phyloP scores from a whole-genome alignment of 2,113 vertebrate genomes.

The Peromyscus maniculatus region DNA sequence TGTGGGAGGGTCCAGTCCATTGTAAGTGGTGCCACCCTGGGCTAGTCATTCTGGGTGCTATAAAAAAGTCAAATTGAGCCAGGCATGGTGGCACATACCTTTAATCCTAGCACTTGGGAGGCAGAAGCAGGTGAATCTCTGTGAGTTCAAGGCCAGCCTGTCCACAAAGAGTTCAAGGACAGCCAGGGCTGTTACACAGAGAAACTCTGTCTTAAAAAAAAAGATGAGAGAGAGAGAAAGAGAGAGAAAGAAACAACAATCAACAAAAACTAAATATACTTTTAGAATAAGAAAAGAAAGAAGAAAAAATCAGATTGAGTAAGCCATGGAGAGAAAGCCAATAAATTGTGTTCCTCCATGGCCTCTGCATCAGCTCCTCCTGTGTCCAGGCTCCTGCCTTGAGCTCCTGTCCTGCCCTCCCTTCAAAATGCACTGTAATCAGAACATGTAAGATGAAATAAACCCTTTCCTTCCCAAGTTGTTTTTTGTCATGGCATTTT shows the following conservation, averaged over 20 bases:
- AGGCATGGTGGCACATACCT: not conserved
- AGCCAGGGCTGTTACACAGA: not conserved
- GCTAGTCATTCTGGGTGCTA: not conserved
- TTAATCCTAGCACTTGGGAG: not conserved
- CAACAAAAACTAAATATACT: no score
- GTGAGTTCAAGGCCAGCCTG: not conserved
- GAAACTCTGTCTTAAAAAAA: not conserved
- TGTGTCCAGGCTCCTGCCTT: not conserved
- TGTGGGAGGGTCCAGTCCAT: not conserved
- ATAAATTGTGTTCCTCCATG: not conserved
- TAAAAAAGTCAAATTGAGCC: not conserved
- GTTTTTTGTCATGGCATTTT: not conserved
- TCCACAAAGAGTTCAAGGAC: not conserved
- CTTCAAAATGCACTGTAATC: not conserved
- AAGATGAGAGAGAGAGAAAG: not conserved
- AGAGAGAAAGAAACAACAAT: no score
- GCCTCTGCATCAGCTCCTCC: not conserved
- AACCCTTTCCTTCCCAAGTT: not conserved
- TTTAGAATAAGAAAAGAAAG: not conserved
- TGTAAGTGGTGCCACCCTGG: not conserved
- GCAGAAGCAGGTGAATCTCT: not conserved
- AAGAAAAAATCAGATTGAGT: not conserved
- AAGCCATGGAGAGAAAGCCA: not conserved
- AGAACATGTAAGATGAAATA: not conserved
- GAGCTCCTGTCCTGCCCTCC: not conserved